These are phyloP conservation scores for Marmota monax DNA, from an alignment of 2,113 vertebrate genomes.

Conservation along the genomic window DNA sequence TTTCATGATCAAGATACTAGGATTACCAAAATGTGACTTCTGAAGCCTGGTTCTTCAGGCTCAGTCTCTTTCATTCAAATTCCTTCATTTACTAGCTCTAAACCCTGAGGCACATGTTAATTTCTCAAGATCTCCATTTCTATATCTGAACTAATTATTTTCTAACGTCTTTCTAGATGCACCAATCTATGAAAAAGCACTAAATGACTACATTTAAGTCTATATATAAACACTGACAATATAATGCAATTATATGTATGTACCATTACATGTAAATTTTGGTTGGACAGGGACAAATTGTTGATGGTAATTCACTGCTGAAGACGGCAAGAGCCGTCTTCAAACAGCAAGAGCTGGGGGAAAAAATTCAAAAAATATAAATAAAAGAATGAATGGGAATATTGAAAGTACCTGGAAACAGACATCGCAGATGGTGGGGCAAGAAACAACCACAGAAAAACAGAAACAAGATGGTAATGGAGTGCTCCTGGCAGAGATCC, in stretches of 20 bases:
- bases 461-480: neutral
- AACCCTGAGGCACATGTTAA: neutral
- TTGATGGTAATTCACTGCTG: neutral
- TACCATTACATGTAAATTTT: neutral
- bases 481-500: neutral
- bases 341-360: neutral
- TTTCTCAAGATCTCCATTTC: conserved; percentile 8
- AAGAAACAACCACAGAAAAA: neutral
- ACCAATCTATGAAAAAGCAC: conserved; percentile 6
- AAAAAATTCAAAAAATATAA: neutral
- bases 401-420: neutral
- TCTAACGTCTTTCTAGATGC: neutral
- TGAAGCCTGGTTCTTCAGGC: neutral
- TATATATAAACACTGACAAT: neutral
- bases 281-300: conserved; percentile 12
- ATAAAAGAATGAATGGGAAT: neutral
- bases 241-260: neutral
- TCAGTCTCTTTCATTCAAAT: neutral
- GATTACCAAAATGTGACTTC: neutral
- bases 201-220: conserved; percentile 16
- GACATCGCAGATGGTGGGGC: neutral
- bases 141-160: neutral
- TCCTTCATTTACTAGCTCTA: neutral
- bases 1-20: neutral
- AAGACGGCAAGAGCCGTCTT: neutral